Conservation (phyloP, 2,888 invertebrate species). For the Terebella lapidaria region DNA sequence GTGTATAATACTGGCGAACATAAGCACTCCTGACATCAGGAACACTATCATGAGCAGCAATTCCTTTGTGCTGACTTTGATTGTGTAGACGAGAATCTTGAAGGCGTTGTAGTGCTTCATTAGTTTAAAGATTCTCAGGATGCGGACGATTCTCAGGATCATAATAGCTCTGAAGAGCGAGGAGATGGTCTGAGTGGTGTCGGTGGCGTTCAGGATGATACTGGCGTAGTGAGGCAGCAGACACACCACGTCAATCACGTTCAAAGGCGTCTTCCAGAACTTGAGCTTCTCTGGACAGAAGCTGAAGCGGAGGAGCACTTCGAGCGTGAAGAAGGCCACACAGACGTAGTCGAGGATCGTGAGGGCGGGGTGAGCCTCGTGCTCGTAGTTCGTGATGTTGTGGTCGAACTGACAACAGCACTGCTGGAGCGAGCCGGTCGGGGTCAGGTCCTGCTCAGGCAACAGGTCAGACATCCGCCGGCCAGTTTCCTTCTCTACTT, state of each 20-base stretch:
- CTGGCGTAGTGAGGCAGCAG: constrained; percentile 43
- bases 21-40: constrained; percentile 48
- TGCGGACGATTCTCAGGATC: constrained; percentile 35
- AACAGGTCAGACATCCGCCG: constrained; percentile 9
- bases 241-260: constrained; percentile 46
- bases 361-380: constrained; percentile 37
- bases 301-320: constrained; percentile 33
- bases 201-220: constrained; percentile 38
- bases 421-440: constrained; percentile 8
- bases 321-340: constrained; percentile 37
- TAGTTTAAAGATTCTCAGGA: constrained; percentile 50
- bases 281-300: constrained; percentile 9
- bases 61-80: constrained; percentile 49
- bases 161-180: constrained; percentile 15
- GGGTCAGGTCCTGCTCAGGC: constrained; percentile 4
- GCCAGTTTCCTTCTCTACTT: constrained; percentile 24
- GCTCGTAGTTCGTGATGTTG: neutral
- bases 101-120: constrained; percentile 53
- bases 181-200: constrained; percentile 9
- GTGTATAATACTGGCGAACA: constrained; percentile 50
- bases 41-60: constrained; percentile 49
- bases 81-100: constrained; percentile 47
- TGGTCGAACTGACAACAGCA: neutral
- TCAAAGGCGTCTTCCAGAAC: constrained; percentile 40
- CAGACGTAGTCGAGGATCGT: constrained; percentile 35